A percentile compares a stretch with the other conserved stretches of the same genome.
These are phyloP conservation scores for Potamilus streckersoni DNA, from an alignment of 1,140 invertebrate species.

Conservation along the genomic window DNA sequence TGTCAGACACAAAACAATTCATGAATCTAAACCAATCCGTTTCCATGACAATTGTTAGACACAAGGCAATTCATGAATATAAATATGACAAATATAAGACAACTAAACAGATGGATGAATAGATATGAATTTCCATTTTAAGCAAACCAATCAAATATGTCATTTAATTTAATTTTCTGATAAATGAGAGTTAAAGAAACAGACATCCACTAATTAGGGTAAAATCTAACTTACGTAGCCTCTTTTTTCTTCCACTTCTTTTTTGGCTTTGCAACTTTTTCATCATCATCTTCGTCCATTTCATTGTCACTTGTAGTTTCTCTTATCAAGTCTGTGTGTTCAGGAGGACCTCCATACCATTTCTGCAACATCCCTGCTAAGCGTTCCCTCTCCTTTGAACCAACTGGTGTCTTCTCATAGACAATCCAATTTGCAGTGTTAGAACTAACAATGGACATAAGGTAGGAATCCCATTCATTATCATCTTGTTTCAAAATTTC, in stretches of 20 bases:
- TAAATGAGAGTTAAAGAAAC: too few species aligned
- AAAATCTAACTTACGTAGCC: conserved; percentile 42
- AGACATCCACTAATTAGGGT: not conserved
- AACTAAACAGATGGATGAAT: not conserved
- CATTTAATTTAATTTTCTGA: not conserved
- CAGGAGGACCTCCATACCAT: conserved; percentile 53
- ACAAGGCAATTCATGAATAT: not conserved
- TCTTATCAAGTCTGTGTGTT: conserved; percentile 52
- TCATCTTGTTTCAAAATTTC: conserved; percentile 13
- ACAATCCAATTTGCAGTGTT: conserved; percentile 63
- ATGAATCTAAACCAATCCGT: too few species aligned
- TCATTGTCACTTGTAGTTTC: conserved; percentile 52
- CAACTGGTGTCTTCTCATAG: conserved; percentile 43
- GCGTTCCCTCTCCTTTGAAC: conserved; percentile 34
- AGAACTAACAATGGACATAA: conserved; percentile 54
- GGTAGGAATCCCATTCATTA: conserved; percentile 61
- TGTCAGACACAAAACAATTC: too few species aligned
- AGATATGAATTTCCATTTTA: not conserved
- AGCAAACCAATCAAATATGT: not conserved
- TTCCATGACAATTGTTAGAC: not conserved
- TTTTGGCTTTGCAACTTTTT: conserved; percentile 39
- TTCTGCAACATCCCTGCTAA: conserved; percentile 42
- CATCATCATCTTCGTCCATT: conserved; percentile 24
- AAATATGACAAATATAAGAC: not conserved
- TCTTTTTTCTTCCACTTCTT: conserved; percentile 57